Percentiles rank a stretch among this genome's conserved stretches.
These are phyloP conservation scores for Nothura maculosa DNA, from an alignment of 2,797 vertebrate genomes.

Conservation along the genomic window DNA sequence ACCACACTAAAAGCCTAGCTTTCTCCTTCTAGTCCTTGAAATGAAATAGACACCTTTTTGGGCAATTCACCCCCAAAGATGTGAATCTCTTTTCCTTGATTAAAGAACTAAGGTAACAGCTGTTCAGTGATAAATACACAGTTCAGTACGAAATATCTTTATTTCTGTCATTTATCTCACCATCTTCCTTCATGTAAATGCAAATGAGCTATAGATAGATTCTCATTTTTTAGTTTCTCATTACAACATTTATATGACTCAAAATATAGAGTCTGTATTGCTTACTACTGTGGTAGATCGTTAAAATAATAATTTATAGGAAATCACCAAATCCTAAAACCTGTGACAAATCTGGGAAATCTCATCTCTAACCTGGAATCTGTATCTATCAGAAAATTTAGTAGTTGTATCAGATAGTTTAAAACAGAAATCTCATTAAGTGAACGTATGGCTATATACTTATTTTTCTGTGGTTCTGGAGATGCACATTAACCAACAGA, in stretches of 20 bases:
- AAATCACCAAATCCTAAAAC: background rate
- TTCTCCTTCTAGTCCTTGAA: too few species aligned
- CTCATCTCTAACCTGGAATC: background rate
- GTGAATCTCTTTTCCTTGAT: too few species aligned
- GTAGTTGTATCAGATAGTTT: background rate
- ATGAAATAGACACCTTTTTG: too few species aligned
- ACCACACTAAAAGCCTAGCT: too few species aligned
- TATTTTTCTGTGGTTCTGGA: background rate
- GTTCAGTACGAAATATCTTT: too few species aligned
- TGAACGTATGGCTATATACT: background rate
- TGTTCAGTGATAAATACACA: too few species aligned
- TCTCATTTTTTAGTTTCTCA: background rate
- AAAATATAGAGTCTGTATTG: background rate
- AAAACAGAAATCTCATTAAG: conserved; percentile 4
- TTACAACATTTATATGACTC: background rate
- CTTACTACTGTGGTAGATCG: background rate
- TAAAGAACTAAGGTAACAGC: too few species aligned
- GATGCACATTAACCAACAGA: background rate
- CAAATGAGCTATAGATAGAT: background rate
- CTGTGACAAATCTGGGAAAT: background rate
- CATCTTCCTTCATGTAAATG: background rate
- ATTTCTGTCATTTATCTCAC: background rate
- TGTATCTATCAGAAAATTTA: background rate
- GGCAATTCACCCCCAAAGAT: too few species aligned
- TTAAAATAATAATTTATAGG: background rate